Evolutionary conservation across 2,113 vertebrate species (phyloP), one percentile per base, ranked within the genome.

Genomic region (Taurulus bubalis): DNA sequence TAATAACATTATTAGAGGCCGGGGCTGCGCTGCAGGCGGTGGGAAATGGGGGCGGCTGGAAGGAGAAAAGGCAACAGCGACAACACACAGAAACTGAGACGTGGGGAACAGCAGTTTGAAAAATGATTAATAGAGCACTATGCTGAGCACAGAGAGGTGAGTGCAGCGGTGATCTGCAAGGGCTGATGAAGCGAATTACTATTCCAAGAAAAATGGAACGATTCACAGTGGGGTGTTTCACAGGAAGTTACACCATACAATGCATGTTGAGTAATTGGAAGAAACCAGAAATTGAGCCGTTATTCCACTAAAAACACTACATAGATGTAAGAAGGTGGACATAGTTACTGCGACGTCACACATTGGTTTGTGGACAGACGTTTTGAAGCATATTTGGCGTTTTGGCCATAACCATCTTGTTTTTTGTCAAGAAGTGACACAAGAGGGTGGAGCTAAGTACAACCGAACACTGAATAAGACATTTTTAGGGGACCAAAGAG

Each of bases 1-100:
- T 93, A 90, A 94, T 91, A 91, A 86, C 89, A 91, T 90, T 91
- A 92, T 92, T 82, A 88, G 79, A 90, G 77, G 70, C 75, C 45
- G 56, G 71, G 86, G 76, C 91, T 55, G 34, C 62, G 68, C 79
- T 18, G 36, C 66, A 70, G 67, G 56, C 30, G 30, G 77, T 62
- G 63, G 73, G 40, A 74, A 80, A 76, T 56, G 20, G 56, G 45
- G 58, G 26, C 56, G 26, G 26, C 26, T 59, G 26, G 26, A 8
- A 60, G 74, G 85, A 87, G 63, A 20, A 36, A 69, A 58, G 49
- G 47, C 59, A 67, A 82, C 45, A 16, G 20, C 40, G 77, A 66
- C 64, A 79, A 71, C 51, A 68, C 15, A 74, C 26, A 84, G 32
- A 60, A 24, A 83, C 16, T 32, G 70, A 82, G 68, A 77, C 18